Percentiles rank a stretch among this genome's conserved stretches.
Evolutionary conservation across 2,113 vertebrate genomes (phyloP).

Genomic region (Anhinga rufa): DNA sequence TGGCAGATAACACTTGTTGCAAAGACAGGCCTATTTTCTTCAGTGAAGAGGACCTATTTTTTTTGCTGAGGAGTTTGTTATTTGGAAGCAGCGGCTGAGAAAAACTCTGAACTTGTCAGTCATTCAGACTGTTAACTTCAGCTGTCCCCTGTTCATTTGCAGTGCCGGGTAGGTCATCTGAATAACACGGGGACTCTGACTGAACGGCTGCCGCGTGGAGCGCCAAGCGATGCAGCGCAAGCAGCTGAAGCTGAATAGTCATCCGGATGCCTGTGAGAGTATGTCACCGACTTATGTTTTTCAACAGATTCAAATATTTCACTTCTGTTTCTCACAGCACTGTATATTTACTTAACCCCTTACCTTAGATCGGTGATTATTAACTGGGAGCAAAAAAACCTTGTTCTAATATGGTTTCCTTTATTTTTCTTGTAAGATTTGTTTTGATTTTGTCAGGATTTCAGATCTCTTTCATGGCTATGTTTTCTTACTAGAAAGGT

Average conservation of each 20-base stretch:
- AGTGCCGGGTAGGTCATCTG: not conserved
- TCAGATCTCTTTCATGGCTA: not conserved
- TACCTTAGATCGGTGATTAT: not conserved
- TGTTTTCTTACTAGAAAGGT: not conserved
- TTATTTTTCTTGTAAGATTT: not conserved
- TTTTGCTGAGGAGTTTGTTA: not conserved
- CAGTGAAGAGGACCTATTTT: not conserved
- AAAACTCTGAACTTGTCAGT: not conserved
- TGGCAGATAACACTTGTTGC: not conserved
- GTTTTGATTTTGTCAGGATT: not conserved
- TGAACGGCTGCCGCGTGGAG: not conserved
- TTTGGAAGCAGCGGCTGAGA: not conserved
- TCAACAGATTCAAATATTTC: not conserved
- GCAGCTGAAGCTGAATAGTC: not conserved
- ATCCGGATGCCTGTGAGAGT: not conserved
- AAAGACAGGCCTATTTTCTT: not conserved
- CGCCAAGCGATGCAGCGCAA: fast-evolving
- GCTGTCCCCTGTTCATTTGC: not conserved
- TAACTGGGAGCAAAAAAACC: not conserved
- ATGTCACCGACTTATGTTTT: not conserved
- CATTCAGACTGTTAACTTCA: not conserved
- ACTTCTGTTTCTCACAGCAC: not conserved
- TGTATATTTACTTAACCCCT: not conserved
- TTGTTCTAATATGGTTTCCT: not conserved
- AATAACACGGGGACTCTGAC: not conserved